Conservation (phyloP, 2,888 invertebrate species). For the Acleris literana region DNA sequence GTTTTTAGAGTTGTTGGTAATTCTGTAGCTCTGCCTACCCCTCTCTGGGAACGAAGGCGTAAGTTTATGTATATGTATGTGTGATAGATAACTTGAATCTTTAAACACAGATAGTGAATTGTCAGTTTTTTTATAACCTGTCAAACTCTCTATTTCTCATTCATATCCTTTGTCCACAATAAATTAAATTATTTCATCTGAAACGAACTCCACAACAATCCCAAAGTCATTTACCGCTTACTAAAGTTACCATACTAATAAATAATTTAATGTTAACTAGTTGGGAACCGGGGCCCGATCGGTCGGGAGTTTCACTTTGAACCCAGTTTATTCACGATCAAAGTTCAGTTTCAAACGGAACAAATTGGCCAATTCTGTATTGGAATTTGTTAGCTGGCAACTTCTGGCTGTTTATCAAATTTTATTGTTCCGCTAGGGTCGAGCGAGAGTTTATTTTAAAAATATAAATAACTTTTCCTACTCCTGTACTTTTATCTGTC, state of each 20-base stretch:
- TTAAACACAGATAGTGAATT: too few species aligned
- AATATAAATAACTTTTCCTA: too few species aligned
- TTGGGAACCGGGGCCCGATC: slow-evolving; percentile 16
- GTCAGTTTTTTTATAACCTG: too few species aligned
- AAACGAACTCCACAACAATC: slow-evolving; percentile 4
- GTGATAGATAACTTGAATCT: too few species aligned
- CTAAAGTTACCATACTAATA: slow-evolving; percentile 21
- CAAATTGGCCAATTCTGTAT: slow-evolving; percentile 23
- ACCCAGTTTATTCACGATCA: slow-evolving; percentile 22
- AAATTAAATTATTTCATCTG: background rate
- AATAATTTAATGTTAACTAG: slow-evolving; percentile 29
- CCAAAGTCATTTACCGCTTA: slow-evolving; percentile 8
- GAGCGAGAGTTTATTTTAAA: background rate
- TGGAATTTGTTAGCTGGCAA: slow-evolving; percentile 26
- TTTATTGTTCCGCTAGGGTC: slow-evolving; percentile 12
- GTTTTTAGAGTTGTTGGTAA: too few species aligned
- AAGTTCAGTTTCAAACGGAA: slow-evolving; percentile 23
- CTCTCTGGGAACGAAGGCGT: too few species aligned
- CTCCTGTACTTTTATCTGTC: too few species aligned
- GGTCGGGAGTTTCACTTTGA: slow-evolving; percentile 26
- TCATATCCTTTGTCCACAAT: too few species aligned
- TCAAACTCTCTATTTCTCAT: too few species aligned
- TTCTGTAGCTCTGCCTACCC: too few species aligned
- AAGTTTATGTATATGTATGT: too few species aligned
- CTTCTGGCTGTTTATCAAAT: slow-evolving; percentile 26